Evolutionary conservation across 2,888 invertebrate species (phyloP), one percentile per base, ranked within the genome.

Genomic region (Brenthis daphne): DNA sequence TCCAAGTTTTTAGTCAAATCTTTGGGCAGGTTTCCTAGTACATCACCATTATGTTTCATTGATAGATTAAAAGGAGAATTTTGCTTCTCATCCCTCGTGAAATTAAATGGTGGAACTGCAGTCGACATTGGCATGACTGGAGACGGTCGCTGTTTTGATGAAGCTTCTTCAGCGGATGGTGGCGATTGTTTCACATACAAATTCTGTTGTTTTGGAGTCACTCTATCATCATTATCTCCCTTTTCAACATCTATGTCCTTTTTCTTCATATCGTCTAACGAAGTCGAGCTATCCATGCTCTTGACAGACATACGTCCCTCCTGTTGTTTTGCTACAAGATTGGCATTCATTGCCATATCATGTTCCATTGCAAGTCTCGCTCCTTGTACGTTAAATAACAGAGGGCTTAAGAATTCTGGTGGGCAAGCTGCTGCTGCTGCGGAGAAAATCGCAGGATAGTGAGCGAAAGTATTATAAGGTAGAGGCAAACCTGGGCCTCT

Each of bases 151-250:
- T 94, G 93, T 75, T 94, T 94, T 16, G 94, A 93, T 12, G 93
- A 88, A 0, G 94, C 94, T 82, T 96, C 96, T 79, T 96, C 95
- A 8, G 93, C 94, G 3, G 95, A 94, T 6, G 95, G 94, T 12
- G 96, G 95, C 50, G 96, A 96, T 13, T 95, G 94, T 78, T 95
- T 96, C 54, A 91, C 77, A 77, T 84, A 88, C 47, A 85, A 64
- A 54, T 73, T 83, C 63, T 90, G 89, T 24, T 93, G 80, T 75
- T 94, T 90, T 5, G 95, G 95, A 2, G 95, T 94, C 64, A 90
- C 87, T 63, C 94, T 85, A 63, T 95, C 94, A 66, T 85, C 77
- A 77, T 79, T 81, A 53, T 87, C 82, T 72, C 84, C 80, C 73
- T 85, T 80, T 48, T 89, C 89, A 65, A 82, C 84, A 37, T 90